phyloP scores from a whole-genome alignment of 2,888 invertebrate species.

The Orchesella flavescens region DNA sequence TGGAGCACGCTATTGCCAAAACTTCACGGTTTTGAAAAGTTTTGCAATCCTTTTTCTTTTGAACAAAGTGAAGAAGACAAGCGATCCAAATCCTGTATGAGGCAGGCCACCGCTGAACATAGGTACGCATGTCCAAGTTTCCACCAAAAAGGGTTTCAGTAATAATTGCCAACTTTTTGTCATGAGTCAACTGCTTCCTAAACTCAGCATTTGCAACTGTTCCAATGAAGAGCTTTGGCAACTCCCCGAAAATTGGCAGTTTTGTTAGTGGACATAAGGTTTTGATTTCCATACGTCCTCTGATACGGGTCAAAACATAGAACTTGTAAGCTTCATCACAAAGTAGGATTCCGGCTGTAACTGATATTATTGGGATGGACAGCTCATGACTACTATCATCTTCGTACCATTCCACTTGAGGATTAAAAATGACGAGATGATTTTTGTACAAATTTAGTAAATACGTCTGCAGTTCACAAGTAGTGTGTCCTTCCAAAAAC shows the following conservation, averaged over 20 bases:
- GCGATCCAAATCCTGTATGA: conserved; percentile 48
- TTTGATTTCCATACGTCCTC: conserved; percentile 23
- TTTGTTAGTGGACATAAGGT: neutral
- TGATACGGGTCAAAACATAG: conserved; percentile 46
- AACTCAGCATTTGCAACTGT: neutral
- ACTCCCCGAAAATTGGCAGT: neutral
- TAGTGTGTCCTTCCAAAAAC: conserved; percentile 80
- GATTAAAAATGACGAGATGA: conserved; percentile 51
- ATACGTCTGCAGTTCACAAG: conserved; percentile 79
- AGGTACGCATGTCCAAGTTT: neutral
- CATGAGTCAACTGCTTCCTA: conserved; percentile 1
- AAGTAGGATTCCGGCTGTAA: conserved; percentile 66
- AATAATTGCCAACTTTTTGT: conserved; percentile 19
- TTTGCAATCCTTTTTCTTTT: neutral
- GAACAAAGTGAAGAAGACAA: conserved; percentile 23
- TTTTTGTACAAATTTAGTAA: conserved; percentile 80
- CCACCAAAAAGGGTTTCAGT: neutral
- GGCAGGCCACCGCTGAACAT: conserved; percentile 40
- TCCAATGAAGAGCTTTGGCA: conserved; percentile 11
- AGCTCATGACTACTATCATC: conserved; percentile 63
- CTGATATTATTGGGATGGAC: conserved; percentile 66
- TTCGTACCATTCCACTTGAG: conserved; percentile 66
- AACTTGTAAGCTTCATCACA: conserved; percentile 43
- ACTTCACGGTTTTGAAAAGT: neutral
- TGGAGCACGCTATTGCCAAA: neutral